Base-by-base conservation (phyloP, 2,797 vertebrate genomes). In the Antennarius maculatus region DNA sequence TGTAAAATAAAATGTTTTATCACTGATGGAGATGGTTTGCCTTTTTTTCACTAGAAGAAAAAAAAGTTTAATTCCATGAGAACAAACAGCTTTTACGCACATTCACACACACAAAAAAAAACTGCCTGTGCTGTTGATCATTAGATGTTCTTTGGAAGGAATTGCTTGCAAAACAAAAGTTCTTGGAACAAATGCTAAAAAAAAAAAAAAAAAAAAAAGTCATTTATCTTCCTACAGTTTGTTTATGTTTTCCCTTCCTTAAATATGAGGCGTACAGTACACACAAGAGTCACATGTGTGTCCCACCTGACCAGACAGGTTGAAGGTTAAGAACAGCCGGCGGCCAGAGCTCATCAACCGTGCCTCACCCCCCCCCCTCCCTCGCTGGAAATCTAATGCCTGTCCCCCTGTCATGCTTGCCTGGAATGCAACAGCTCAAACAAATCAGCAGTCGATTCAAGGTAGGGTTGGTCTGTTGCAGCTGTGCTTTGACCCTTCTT, bases 211-310 rank as follows among this genome's bases (percentile, higher is more conserved):
- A 85, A 88, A 46, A 91, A 92, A 92, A 83, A 86, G 92, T 86
- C 80, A 90, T 89, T 93, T 93, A 89, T 88, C 91, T 94, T 82
- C 95, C 95, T 93, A 79, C 83, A 87, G 91, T 88, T 80, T 78
- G 66, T 86, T 88, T 84, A 5, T 83, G 74, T 81, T 84, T 88
- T 74, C 58, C 67, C 66, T 76, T 80, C 61, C 69, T 94, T 90
- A 86, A 92, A 84, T 80, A 84, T 78, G 74, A 85, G 79, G 79
- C 90, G 91, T 85, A 90, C 90, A 90, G 90, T 83, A 80, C 79
- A 87, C 87, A 89, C 80, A 90, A 71, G 28, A 79, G 83, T 91
- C 89, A 91, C 84, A 72, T 88, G 76, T 68, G 68, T 68, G 56
- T 82, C 83, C 86, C 81, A 91, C 87, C 91, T 89, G 86, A 92